A percentile compares a stretch with the other conserved stretches of the same genome.
Evolutionary conservation across 2,113 vertebrate species (phyloP).

Genomic region (Leucopsar rothschildi): DNA sequence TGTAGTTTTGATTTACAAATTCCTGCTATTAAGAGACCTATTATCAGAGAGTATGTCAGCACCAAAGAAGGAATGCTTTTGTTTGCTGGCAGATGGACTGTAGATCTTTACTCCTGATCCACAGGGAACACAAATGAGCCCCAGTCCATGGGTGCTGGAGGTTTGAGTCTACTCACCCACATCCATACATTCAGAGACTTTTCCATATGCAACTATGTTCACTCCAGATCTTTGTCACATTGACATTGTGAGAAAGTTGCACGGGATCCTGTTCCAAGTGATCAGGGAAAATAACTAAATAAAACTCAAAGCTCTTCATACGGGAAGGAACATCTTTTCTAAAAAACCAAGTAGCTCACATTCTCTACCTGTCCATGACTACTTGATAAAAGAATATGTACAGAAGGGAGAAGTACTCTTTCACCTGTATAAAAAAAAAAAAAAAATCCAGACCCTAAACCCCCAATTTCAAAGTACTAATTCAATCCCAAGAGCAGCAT

Average conservation of each 20-base stretch:
- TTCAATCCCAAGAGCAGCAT: background rate
- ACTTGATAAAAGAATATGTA: background rate
- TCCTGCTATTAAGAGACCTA: background rate
- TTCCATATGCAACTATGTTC: background rate
- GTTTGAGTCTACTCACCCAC: background rate
- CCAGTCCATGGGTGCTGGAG: background rate
- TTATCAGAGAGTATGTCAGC: background rate
- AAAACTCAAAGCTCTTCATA: background rate
- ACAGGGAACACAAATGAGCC: background rate
- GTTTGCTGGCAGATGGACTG: background rate
- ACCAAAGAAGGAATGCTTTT: constrained; percentile 23
- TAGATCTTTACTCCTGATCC: constrained; percentile 35
- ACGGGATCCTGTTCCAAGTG: background rate
- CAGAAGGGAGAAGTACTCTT: background rate
- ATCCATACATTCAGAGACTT: background rate
- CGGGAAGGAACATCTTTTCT: background rate
- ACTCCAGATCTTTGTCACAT: background rate
- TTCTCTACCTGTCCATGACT: background rate
- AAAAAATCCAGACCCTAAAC: background rate
- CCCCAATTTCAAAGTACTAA: background rate
- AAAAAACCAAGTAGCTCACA: background rate
- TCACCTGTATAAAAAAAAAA: background rate
- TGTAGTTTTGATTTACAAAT: constrained; percentile 61
- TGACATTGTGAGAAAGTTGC: background rate
- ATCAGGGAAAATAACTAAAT: background rate